Evolutionary conservation across 1,140 invertebrate genomes (phyloP).

Genomic region (Drosophila azteca): DNA sequence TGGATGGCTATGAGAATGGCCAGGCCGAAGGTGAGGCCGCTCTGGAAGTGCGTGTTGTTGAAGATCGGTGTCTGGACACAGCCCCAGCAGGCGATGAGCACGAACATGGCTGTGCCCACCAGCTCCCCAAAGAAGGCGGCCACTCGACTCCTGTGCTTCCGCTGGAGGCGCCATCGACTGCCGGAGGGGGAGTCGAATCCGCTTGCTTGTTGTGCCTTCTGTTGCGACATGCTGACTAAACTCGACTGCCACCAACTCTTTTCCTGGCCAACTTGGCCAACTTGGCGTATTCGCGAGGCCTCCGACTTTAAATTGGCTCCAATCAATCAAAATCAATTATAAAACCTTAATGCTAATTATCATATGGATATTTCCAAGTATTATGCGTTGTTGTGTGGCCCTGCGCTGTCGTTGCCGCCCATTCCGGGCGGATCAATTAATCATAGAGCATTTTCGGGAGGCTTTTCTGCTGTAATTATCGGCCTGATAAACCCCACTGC

Average conservation of each 20-base stretch:
- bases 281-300: neutral
- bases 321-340: conserved; percentile 80
- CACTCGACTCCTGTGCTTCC: conserved; percentile 20
- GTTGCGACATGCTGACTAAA: conserved; percentile 57
- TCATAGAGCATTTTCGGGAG: conserved; percentile 47
- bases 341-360: conserved; percentile 79
- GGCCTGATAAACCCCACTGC: conserved; percentile 34
- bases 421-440: conserved; percentile 62
- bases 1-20: conserved; percentile 84
- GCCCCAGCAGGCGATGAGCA: conserved; percentile 90
- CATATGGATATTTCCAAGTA: conserved; percentile 55
- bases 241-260: conserved; percentile 26
- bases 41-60: conserved; percentile 58
- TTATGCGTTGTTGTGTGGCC: neutral
- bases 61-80: conserved; percentile 83
- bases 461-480: conserved; percentile 44
- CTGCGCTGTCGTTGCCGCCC: conserved; percentile 17
- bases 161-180: conserved; percentile 19
- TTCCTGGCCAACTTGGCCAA: neutral
- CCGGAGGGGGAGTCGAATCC: neutral
- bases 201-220: conserved; percentile 38
- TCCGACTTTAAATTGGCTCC: conserved; percentile 41
- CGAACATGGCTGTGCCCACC: conserved; percentile 89
- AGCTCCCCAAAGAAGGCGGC: conserved; percentile 86
- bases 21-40: conserved; percentile 70